phyloP scores from a whole-genome alignment of 2,888 invertebrate genomes.

The Catocala fraxini region DNA sequence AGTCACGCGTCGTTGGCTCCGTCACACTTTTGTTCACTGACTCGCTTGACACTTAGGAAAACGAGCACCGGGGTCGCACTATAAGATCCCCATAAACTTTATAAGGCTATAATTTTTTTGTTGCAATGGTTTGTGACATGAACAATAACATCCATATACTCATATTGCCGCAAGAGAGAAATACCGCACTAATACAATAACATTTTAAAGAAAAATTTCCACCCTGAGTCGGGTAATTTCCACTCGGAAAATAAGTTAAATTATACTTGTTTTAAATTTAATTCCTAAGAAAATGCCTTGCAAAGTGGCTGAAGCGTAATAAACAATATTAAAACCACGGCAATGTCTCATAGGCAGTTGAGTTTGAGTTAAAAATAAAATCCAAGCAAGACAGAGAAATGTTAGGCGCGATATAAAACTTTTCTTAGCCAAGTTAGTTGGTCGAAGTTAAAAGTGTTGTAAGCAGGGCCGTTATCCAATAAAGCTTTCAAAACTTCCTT shows the following conservation, averaged over 20 bases:
- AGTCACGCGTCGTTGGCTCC: slow-evolving; percentile 71
- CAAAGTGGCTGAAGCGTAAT: slow-evolving; percentile 6
- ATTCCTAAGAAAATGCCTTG: slow-evolving; percentile 11
- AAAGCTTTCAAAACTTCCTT: slow-evolving; percentile 71
- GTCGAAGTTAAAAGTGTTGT: slow-evolving; percentile 69
- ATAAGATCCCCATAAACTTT: slow-evolving; percentile 55
- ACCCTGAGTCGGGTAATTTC: slow-evolving; percentile 7
- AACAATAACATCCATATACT: slow-evolving; percentile 33
- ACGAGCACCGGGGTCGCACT: slow-evolving; percentile 43
- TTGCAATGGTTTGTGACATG: slow-evolving; percentile 25
- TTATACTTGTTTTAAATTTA: slow-evolving; percentile 14
- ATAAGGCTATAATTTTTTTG: slow-evolving; percentile 45
- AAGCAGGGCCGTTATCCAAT: slow-evolving; percentile 67
- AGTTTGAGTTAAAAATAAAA: slow-evolving; percentile 37
- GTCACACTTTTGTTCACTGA: slow-evolving; percentile 62
- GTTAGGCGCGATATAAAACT: slow-evolving; percentile 57
- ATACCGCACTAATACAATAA: no score
- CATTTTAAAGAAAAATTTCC: no score
- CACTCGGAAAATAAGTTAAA: slow-evolving; percentile 17
- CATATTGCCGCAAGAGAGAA: background rate
- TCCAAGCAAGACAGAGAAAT: slow-evolving; percentile 50
- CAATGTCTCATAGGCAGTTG: slow-evolving; percentile 22
- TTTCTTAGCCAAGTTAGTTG: slow-evolving; percentile 55
- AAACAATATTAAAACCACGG: slow-evolving; percentile 22
- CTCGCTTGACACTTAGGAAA: slow-evolving; percentile 56